Percentiles rank a stretch among this genome's conserved stretches.
Evolutionary conservation across 2,888 invertebrate species (phyloP).

Genomic region (Acrobasis repandana): DNA sequence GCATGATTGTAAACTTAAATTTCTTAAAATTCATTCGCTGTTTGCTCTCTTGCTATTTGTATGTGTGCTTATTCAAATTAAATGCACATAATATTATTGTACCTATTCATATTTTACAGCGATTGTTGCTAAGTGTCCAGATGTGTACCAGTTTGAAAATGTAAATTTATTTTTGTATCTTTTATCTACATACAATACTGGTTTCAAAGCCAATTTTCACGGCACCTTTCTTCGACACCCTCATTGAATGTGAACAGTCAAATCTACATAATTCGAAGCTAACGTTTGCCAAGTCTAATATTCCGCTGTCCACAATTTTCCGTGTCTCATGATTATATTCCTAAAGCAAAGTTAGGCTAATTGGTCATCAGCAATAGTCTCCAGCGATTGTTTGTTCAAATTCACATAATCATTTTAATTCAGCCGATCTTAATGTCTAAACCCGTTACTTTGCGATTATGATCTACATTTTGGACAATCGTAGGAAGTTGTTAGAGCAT

Average conservation of each 20-base stretch:
- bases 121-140: constrained; percentile 37
- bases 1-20: background rate
- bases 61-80: constrained; percentile 30
- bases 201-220: constrained; percentile 63
- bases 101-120: constrained; percentile 40
- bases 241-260: constrained; percentile 48
- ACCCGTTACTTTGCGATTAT: constrained; percentile 53
- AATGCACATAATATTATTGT: constrained; percentile 41
- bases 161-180: constrained; percentile 42
- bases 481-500: constrained; percentile 55
- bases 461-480: constrained; percentile 48
- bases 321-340: constrained; percentile 27
- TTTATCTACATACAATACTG: constrained; percentile 47
- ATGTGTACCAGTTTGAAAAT: constrained; percentile 41
- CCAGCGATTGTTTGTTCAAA: constrained; percentile 42
- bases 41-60: constrained; percentile 8
- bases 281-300: constrained; percentile 39
- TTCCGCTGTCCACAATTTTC: constrained; percentile 31
- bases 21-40: background rate
- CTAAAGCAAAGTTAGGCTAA: constrained; percentile 26
- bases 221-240: constrained; percentile 52
- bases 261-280: constrained; percentile 40
- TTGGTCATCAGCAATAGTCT: constrained; percentile 34
- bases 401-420: constrained; percentile 59
- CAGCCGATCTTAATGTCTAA: constrained; percentile 45